Evolutionary conservation across 2,113 vertebrate species (phyloP).

Genomic region (Entelurus aequoreus): DNA sequence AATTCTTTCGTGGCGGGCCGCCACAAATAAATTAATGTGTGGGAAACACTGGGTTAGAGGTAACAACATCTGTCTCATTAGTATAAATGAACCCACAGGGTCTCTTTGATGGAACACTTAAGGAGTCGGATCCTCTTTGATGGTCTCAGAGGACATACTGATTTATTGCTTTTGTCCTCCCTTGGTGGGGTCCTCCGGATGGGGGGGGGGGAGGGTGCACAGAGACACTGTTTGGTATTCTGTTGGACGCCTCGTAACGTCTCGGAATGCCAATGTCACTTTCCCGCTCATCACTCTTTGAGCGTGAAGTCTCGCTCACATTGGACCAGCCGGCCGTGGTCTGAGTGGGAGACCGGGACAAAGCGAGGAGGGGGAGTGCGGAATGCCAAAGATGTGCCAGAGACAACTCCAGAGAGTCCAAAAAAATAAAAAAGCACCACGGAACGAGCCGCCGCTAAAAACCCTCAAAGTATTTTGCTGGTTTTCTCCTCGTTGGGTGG

Average conservation of each 20-base stretch:
- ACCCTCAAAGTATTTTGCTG: not conserved
- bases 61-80: conserved; percentile 28
- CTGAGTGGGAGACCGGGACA: conserved; percentile 10
- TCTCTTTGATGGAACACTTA: conserved; percentile 37
- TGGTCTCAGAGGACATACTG: conserved; percentile 41
- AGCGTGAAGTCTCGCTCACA: conserved; percentile 31
- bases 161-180: conserved; percentile 58
- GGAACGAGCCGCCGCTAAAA: conserved; percentile 17
- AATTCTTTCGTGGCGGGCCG: no score
- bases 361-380: conserved; percentile 24
- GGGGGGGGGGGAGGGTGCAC: conserved; percentile 4
- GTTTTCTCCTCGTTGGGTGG: not conserved
- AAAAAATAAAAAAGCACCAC: not conserved
- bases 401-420: conserved; percentile 12
- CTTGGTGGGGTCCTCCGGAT: conserved; percentile 32
- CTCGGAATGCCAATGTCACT: conserved; percentile 27
- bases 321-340: conserved; percentile 30
- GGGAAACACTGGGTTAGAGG: conserved; percentile 17
- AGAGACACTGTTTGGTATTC: conserved; percentile 56
- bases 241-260: conserved; percentile 23
- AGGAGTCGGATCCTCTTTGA: conserved; percentile 35
- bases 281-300: conserved; percentile 4
- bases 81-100: conserved; percentile 31
- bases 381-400: conserved; percentile 28
- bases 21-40: no score